phyloP scores from a whole-genome alignment of 2,797 vertebrate species.

The Pogonophryne albipinna region DNA sequence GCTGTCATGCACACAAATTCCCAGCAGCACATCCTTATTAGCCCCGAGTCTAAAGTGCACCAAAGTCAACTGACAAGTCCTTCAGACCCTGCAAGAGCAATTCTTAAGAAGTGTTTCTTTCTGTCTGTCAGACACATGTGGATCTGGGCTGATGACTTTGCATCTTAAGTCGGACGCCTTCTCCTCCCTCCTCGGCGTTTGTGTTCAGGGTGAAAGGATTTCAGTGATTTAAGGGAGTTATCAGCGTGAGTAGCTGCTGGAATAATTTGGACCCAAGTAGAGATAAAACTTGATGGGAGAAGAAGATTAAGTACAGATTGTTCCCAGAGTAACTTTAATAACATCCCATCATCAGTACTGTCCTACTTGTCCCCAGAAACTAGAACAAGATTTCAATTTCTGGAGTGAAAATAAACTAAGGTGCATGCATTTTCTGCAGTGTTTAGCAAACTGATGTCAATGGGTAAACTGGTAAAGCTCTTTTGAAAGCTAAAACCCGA shows the following conservation, averaged over 20 bases:
- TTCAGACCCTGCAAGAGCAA: constrained; percentile 53
- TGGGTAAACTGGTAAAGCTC: constrained; percentile 35
- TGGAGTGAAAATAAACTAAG: constrained; percentile 38
- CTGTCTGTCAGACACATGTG: constrained; percentile 55
- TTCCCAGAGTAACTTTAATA: constrained; percentile 30
- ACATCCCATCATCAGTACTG: constrained; percentile 33
- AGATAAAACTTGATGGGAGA: constrained; percentile 36
- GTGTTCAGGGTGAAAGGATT: constrained; percentile 41
- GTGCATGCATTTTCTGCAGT: constrained; percentile 30
- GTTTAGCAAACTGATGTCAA: constrained; percentile 48
- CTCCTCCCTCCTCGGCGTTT: constrained; percentile 50
- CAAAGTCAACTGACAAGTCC: constrained; percentile 71
- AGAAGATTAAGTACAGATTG: constrained; percentile 27
- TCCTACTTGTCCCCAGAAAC: constrained; percentile 34
- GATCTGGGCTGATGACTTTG: constrained; percentile 61
- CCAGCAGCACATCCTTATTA: constrained; percentile 80
- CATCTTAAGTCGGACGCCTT: constrained; percentile 53
- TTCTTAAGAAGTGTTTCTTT: constrained; percentile 67
- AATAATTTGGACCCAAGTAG: constrained; percentile 30
- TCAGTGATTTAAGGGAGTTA: constrained; percentile 10
- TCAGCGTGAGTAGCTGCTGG: constrained; percentile 13
- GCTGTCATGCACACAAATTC: constrained; percentile 75
- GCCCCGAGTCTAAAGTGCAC: constrained; percentile 73
- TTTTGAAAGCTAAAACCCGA: constrained; percentile 24
- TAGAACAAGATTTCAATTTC: constrained; percentile 28